A percentile compares a stretch with the other conserved stretches of the same genome.
Conservation (phyloP, 2,888 invertebrate species). For the Panzeria rudis region DNA sequence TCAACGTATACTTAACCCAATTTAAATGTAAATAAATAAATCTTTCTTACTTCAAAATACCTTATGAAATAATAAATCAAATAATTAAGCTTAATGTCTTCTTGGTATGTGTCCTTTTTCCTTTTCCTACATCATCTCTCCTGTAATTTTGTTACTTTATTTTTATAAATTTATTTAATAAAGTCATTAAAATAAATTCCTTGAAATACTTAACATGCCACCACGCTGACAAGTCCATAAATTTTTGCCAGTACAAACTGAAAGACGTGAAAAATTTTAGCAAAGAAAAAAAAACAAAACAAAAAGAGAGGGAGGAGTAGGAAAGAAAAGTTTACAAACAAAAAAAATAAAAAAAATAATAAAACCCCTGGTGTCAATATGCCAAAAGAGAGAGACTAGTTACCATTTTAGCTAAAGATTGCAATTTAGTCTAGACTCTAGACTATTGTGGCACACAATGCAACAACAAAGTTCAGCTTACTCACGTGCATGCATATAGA, state of each 20-base stretch:
- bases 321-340: not conserved
- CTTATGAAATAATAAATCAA: conserved; percentile 15
- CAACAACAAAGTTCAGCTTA: conserved; percentile 10
- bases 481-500: conserved; percentile 14
- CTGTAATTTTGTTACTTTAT: not conserved
- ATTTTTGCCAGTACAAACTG: conserved; percentile 37
- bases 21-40: not conserved
- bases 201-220: conserved; percentile 60
- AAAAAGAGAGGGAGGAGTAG: conserved; percentile 12
- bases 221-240: conserved; percentile 68
- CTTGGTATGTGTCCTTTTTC: not conserved
- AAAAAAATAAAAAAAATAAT: not conserved
- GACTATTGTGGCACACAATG: conserved; percentile 14
- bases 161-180: conserved; percentile 63
- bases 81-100: conserved; percentile 31
- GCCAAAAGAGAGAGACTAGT: conserved; percentile 39
- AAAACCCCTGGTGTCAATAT: conserved; percentile 64
- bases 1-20: not conserved
- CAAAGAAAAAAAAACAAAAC: not conserved
- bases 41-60: not conserved
- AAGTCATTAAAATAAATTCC: conserved; percentile 70
- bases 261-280: conserved; percentile 19
- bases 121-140: not conserved
- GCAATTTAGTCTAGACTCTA: conserved; percentile 58
- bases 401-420: conserved; percentile 47